phyloP scores from a whole-genome alignment of 2,113 vertebrate species.

The Abramis brama region DNA sequence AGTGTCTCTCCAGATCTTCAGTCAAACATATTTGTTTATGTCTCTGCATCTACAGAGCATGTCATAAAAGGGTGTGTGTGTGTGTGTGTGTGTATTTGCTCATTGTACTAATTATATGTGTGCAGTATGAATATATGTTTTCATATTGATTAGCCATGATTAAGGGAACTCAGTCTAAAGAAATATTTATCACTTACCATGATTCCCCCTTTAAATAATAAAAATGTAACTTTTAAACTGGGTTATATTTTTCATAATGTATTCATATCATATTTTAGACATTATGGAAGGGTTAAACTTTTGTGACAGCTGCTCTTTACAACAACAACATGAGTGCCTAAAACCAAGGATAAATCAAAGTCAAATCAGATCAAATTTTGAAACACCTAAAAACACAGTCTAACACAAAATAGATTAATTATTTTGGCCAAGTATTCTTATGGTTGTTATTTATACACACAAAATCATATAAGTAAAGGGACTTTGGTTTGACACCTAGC shows the following conservation, averaged over 20 bases:
- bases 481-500: no score
- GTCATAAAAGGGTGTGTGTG: not conserved
- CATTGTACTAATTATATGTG: not conserved
- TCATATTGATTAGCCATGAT: constrained; percentile 2
- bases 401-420: not conserved
- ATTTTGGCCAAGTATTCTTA: not conserved
- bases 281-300: no score
- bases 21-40: constrained; percentile 6
- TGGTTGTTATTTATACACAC: not conserved
- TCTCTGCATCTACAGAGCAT: not conserved
- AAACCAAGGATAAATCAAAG: no score
- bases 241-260: no score
- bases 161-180: not conserved
- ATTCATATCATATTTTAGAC: no score
- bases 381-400: not conserved
- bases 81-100: not conserved
- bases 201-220: no score
- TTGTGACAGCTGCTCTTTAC: no score
- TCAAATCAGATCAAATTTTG: not conserved
- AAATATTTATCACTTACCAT: not conserved
- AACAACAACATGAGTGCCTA: no score
- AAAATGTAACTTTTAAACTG: no score
- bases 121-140: not conserved
- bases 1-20: constrained; percentile 1
- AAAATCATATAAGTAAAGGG: not conserved